Evolutionary conservation across 2,888 invertebrate species (phyloP).

Genomic region (Chouioia cunea): DNA sequence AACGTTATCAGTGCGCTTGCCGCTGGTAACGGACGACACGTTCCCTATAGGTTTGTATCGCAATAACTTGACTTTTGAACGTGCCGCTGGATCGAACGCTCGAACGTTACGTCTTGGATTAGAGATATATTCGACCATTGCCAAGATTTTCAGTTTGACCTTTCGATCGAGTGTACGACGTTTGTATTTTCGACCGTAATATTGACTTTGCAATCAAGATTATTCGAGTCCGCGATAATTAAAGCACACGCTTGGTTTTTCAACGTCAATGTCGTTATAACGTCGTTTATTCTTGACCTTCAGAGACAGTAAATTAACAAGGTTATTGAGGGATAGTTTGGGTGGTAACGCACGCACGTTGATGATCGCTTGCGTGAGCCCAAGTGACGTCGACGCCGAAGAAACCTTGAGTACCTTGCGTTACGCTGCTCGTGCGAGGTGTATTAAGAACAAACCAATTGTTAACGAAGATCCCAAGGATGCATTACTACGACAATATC

Average conservation of each 20-base stretch:
- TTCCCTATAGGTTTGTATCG: slow-evolving; percentile 73
- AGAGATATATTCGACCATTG: no score
- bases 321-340: slow-evolving; percentile 83
- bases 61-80: not conserved
- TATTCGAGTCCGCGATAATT: no score
- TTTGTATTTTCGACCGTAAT: no score
- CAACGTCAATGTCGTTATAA: no score
- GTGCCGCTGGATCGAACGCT: no score
- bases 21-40: slow-evolving; percentile 79
- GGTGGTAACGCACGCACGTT: slow-evolving; percentile 91
- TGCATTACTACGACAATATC: slow-evolving; percentile 85
- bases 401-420: slow-evolving; percentile 86
- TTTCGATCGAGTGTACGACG: no score
- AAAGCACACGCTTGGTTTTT: no score
- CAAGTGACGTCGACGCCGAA: slow-evolving; percentile 85
- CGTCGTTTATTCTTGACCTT: slow-evolving; percentile 14
- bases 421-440: slow-evolving; percentile 88
- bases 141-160: no score
- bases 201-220: no score
- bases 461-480: slow-evolving; percentile 94
- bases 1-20: slow-evolving; percentile 91
- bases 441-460: slow-evolving; percentile 86
- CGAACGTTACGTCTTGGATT: no score
- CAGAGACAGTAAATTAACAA: slow-evolving; percentile 87
- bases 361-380: slow-evolving; percentile 89